Evolutionary conservation across 2,113 vertebrate species (phyloP), one percentile per base, ranked within the genome.

Genomic region (Jacana jacana): DNA sequence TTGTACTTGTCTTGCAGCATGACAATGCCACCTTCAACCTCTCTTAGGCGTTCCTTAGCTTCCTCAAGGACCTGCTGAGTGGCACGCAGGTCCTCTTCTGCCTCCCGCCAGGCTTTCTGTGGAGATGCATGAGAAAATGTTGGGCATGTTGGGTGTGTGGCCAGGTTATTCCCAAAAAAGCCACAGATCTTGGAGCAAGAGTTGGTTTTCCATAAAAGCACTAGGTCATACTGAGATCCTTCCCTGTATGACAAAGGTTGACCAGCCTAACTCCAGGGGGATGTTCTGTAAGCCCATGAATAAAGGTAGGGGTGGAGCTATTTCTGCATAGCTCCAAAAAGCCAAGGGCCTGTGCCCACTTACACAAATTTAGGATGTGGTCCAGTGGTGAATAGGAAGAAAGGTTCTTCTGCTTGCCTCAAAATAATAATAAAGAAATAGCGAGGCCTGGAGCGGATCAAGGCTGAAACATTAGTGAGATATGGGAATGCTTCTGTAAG

Each of bases 1-100:
- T 95, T 92, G n/a, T 99, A 99, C 94, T 98, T 99, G 91, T 97
- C 97, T 96, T 99, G 98, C 91, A 99, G 97, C 1, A 40, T 23
- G 33, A 98, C 95, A 11, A 99, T 98, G 72, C 99, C 98, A 3
- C 97, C 95, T 75, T 99, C 98, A 39, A 98, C 99, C 7, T 94
- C 98, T 1, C 63, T 96, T 72, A 99, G 97, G 82, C 95, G 96
- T 10, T 91, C 85, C 85, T 99, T 99, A 2, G 98, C 99, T 73
- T 98, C 97, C 8, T 99, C 98, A 73, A 99, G 96, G 85, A 98
- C 94, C 70, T 18, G 46, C 89, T 99, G 98, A 10, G 98, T 99
- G 30, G 88, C 96, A 5, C 88, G 98, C 93, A 99, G 97, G 92
- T 99, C 99, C 3, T 98, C 98, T 96, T 98, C 98, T 85, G 99